Base-by-base conservation (phyloP, 1,140 invertebrate genomes). In the Aphaenogaster ashmeadi region DNA sequence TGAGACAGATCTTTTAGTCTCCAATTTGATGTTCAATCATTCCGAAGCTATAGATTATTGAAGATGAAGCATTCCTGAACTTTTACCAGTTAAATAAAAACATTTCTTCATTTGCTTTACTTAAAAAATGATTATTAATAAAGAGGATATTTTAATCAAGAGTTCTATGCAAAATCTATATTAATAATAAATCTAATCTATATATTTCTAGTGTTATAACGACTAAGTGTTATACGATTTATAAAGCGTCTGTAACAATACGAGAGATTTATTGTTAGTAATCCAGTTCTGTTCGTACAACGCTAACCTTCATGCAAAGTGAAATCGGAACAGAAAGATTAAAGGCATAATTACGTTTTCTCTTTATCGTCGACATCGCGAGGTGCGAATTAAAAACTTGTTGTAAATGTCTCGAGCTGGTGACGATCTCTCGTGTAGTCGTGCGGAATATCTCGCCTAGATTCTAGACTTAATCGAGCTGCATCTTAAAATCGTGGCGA, bases 321-420 rank as follows among this genome's bases (percentile, higher is more conserved):
- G 83, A 86, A 86, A 86, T 78, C 74, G 83, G 74, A 79, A 54
- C 27, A 64, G 38, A 86, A 79, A 52, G 56, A 60, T 66, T 77
- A 79, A 79, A 79, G 36, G 15, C 13, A 41, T 77, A 77, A 85
- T 85, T 64, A 44, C 47, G 71, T 85, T 85, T 77, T 85, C 72
- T 52, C 71, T 77, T 50, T 50, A 77, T 64, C 44, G 18, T 21
- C 27, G 71, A 36, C n/a, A 27, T 84, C 80, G 58, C 80, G 8
- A 74, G 44, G n/a, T 47, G 54, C 44, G 15, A 85, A 62, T 77
- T 62, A 85, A 60, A 41, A 64, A 75, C 69, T 62, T 9, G 44
- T 52, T 54, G 21, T 2, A 50, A 21, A 9, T 8, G 9, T 38
- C 3, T 21, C 38, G 21, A 18, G 50, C 13, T 8, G 44, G 18